Conservation (phyloP, 2,797 vertebrate species). For the Rallus crepitans region DNA sequence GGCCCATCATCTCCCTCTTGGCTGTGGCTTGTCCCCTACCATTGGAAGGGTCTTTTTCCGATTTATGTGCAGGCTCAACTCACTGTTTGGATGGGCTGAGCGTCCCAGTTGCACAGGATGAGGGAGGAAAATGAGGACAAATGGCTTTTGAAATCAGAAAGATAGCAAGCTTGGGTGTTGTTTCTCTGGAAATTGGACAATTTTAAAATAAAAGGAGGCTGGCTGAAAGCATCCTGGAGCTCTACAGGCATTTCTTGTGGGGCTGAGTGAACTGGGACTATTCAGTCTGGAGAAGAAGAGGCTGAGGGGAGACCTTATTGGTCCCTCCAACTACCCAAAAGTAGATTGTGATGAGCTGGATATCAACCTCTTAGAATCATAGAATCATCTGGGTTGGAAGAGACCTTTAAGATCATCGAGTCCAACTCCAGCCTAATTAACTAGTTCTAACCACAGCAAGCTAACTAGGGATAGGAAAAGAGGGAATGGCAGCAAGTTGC, state of each 20-base stretch:
- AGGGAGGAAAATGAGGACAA: background rate
- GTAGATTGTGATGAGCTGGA: too few species aligned
- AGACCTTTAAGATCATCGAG: too few species aligned
- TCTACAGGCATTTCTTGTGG: background rate
- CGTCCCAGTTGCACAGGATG: background rate
- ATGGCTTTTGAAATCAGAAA: background rate
- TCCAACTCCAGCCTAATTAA: too few species aligned
- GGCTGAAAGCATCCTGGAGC: background rate
- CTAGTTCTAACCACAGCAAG: too few species aligned
- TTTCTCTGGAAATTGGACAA: background rate
- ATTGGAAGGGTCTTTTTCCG: background rate
- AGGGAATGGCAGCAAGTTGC: too few species aligned
- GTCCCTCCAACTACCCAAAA: too few species aligned
- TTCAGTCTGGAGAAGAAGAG: too few species aligned
- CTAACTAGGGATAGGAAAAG: too few species aligned
- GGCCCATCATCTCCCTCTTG: background rate
- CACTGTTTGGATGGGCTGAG: background rate
- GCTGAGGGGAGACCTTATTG: too few species aligned
- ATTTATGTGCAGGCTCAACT: background rate
- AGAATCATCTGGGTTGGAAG: too few species aligned
- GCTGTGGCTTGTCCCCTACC: background rate
- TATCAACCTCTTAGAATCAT: too few species aligned
- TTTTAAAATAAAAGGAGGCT: background rate
- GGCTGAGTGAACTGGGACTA: too few species aligned
- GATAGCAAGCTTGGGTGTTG: background rate